Evolutionary conservation across 35 echinoderm and acorn worm genomes (phyloP).

Genomic region (Stichopus chloronotus): DNA sequence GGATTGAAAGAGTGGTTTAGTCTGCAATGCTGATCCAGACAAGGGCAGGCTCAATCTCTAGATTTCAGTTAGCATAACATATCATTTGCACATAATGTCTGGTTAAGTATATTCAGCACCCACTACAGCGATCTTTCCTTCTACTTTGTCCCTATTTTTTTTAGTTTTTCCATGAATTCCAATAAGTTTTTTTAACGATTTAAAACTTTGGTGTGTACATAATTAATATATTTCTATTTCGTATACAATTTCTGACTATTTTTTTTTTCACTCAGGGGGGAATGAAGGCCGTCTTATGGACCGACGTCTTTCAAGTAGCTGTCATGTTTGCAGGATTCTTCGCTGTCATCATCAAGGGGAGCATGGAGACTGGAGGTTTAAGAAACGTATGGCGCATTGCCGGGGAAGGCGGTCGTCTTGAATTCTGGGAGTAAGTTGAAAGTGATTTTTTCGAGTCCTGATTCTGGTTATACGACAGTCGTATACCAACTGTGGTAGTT

Average conservation of each 20-base stretch:
- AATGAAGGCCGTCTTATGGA: constrained; percentile 78
- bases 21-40: too few species aligned
- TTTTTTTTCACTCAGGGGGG: constrained; percentile 50
- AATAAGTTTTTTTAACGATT: too few species aligned
- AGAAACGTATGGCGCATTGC: constrained; percentile 45
- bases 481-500: too few species aligned
- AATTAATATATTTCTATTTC: neutral
- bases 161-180: neutral
- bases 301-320: constrained; percentile 66
- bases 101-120: too few species aligned
- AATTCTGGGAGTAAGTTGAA: constrained; percentile 31
- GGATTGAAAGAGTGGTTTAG: too few species aligned
- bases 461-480: too few species aligned
- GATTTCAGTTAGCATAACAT: too few species aligned
- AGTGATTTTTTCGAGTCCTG: neutral
- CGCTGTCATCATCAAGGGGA: constrained; percentile 68
- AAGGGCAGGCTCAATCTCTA: too few species aligned
- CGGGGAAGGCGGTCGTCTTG: constrained; percentile 61
- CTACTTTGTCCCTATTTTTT: neutral
- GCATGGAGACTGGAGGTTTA: constrained; percentile 57
- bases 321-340: constrained; percentile 77
- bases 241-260: neutral
- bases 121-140: too few species aligned
- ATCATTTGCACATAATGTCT: too few species aligned
- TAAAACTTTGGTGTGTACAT: too few species aligned